These are phyloP conservation scores for Stigmatopora argus DNA, from an alignment of 2,113 vertebrate genomes.

Conservation along the genomic window DNA sequence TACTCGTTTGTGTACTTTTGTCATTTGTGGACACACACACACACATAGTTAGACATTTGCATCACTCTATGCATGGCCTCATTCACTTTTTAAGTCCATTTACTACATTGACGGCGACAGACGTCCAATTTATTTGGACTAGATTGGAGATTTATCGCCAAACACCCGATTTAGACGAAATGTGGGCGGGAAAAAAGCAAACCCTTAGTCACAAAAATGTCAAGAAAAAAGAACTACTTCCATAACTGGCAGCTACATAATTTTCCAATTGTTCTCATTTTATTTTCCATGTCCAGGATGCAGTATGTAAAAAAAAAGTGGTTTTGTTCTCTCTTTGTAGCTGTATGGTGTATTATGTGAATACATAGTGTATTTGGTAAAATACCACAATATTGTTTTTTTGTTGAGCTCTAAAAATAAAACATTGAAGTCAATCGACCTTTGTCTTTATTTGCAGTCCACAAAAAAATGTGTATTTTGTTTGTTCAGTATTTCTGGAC, in stretches of 20 bases:
- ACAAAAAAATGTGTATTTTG: background rate
- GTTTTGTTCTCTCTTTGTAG: slow-evolving; percentile 79
- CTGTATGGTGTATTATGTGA: slow-evolving; percentile 82
- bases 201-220: slow-evolving; percentile 24
- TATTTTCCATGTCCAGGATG: slow-evolving; percentile 77
- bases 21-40: slow-evolving; percentile 33
- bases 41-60: slow-evolving; percentile 35
- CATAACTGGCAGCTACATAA: slow-evolving; percentile 79
- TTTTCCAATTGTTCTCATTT: slow-evolving; percentile 71
- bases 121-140: no score
- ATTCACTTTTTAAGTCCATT: slow-evolving; percentile 23
- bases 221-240: slow-evolving; percentile 38
- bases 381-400: slow-evolving; percentile 77
- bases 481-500: no score
- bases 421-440: slow-evolving; percentile 67
- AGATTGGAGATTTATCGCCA: no score
- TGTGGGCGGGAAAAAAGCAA: slow-evolving; percentile 37
- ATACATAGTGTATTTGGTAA: slow-evolving; percentile 81
- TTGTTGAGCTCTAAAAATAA: slow-evolving; percentile 78
- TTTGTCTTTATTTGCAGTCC: slow-evolving; percentile 11
- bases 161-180: slow-evolving; percentile 40
- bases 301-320: slow-evolving; percentile 79
- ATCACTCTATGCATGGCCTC: slow-evolving; percentile 48
- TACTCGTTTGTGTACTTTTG: slow-evolving; percentile 52
- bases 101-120: no score